These are phyloP conservation scores for Podarcis lilfordi DNA, from an alignment of 2,797 vertebrate genomes.

Conservation along the genomic window DNA sequence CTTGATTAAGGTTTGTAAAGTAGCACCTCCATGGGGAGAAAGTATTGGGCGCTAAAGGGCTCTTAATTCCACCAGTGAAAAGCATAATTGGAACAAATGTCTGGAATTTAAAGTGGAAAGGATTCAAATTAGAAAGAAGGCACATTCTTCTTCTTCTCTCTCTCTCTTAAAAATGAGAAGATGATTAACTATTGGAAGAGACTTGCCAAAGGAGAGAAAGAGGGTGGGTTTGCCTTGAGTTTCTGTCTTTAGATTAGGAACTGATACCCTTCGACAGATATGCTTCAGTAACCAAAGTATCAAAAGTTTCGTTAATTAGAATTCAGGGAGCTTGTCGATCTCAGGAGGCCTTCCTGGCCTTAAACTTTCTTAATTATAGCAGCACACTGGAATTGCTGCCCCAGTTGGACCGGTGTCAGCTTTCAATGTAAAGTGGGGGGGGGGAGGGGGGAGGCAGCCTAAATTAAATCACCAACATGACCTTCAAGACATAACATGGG, in stretches of 20 bases:
- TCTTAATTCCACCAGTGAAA: conserved; percentile 2
- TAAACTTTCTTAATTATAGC: not conserved
- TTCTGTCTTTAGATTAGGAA: not conserved
- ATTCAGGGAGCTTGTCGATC: not conserved
- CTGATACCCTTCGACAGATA: not conserved
- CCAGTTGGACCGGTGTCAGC: not conserved
- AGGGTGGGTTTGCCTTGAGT: not conserved
- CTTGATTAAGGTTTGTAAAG: conserved; percentile 27
- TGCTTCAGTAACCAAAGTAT: not conserved
- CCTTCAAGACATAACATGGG: not conserved
- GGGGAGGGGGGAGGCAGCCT: not conserved
- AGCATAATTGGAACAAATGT: conserved; percentile 27
- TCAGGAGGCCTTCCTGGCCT: not conserved
- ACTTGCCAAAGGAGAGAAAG: not conserved
- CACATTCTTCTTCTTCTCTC: not conserved
- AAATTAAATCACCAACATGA: not conserved
- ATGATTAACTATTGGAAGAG: conserved; percentile 15
- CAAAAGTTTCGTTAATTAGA: not conserved
- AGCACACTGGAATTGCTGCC: not conserved
- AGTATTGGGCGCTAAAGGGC: conserved; percentile 8
- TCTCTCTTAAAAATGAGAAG: not conserved
- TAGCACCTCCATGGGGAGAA: not conserved
- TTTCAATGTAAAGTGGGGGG: not conserved
- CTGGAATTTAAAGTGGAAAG: conserved; percentile 25
- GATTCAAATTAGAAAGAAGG: not conserved